Percentiles rank a stretch among this genome's conserved stretches.
phyloP scores from a whole-genome alignment of 2,797 vertebrate genomes.

The Lycodopsis pacificus region DNA sequence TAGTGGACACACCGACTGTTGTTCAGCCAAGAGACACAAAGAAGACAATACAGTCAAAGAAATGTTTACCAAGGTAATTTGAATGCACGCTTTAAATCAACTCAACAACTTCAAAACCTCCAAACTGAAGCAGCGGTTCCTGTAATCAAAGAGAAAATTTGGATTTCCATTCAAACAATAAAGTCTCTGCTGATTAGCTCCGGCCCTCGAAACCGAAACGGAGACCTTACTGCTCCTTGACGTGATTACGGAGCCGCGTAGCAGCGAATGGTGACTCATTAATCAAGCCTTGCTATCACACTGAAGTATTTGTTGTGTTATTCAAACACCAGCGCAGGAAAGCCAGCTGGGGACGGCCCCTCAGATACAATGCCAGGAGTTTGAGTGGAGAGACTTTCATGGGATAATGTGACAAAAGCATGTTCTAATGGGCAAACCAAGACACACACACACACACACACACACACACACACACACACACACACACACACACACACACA shows the following conservation, averaged over 20 bases:
- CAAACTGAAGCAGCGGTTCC: not conserved
- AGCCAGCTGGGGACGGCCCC: conserved; percentile 37
- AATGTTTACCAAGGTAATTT: rapidly evolving
- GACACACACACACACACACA: not conserved
- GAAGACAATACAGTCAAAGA: not conserved
- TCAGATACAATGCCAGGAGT: not conserved
- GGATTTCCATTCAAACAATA: conserved; percentile 17
- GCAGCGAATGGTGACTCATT: conserved; percentile 37
- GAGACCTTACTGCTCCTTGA: conserved; percentile 12
- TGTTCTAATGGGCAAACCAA: not conserved
- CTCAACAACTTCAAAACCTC: not conserved
- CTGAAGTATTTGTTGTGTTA: conserved; percentile 38
- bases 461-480: too few relatives aligned
- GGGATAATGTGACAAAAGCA: not conserved
- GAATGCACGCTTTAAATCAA: not conserved
- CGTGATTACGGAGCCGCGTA: conserved; percentile 22
- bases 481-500: not conserved
- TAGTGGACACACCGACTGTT: not conserved
- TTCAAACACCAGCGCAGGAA: conserved; percentile 28
- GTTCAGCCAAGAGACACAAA: not conserved
- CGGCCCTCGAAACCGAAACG: conserved; percentile 7
- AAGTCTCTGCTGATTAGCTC: conserved; percentile 24
- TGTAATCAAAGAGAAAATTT: conserved; percentile 18
- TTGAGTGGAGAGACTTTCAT: conserved; percentile 10
- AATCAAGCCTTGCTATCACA: conserved; percentile 34